Evolutionary conservation across 2,888 invertebrate genomes (phyloP).

Genomic region (Clanis bilineata): DNA sequence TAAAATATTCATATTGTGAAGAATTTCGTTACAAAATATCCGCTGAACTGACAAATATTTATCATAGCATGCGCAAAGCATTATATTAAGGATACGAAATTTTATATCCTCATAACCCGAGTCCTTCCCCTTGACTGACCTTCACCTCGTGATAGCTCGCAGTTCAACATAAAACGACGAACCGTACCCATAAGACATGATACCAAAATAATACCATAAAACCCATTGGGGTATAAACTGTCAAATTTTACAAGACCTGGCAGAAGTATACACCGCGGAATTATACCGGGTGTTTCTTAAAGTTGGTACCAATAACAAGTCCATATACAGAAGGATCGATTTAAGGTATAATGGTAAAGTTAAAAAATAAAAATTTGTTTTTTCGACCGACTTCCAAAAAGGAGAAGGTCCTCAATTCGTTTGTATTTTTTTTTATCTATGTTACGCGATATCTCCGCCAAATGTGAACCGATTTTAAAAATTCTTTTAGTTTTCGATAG

Average conservation of each 20-base stretch:
- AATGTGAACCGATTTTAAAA: too few relatives aligned
- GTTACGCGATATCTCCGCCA: too few relatives aligned
- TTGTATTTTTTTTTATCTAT: too few relatives aligned
- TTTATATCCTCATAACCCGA: constrained; percentile 9
- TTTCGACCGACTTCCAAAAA: too few relatives aligned
- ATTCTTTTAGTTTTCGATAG: too few relatives aligned
- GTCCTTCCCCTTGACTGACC: constrained; percentile 42
- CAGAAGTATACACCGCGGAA: background rate
- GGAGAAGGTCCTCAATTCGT: too few relatives aligned
- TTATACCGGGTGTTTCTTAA: too few relatives aligned
- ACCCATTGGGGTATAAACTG: background rate
- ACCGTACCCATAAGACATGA: constrained; percentile 10
- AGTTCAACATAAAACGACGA: constrained; percentile 23
- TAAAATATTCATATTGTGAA: background rate
- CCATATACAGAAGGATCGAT: too few relatives aligned
- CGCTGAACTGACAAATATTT: background rate
- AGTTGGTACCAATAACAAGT: too few relatives aligned
- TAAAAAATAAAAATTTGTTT: too few relatives aligned
- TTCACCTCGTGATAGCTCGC: constrained; percentile 28
- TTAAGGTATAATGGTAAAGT: too few relatives aligned
- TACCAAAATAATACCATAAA: constrained; percentile 12
- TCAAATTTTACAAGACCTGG: background rate
- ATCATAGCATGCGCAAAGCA: background rate
- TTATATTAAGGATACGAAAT: constrained; percentile 3
- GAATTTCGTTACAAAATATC: background rate